Percentiles rank a stretch among this genome's conserved stretches.
These are phyloP conservation scores for Petrolisthes cinctipes DNA, from an alignment of 2,888 invertebrate species.

Conservation along the genomic window DNA sequence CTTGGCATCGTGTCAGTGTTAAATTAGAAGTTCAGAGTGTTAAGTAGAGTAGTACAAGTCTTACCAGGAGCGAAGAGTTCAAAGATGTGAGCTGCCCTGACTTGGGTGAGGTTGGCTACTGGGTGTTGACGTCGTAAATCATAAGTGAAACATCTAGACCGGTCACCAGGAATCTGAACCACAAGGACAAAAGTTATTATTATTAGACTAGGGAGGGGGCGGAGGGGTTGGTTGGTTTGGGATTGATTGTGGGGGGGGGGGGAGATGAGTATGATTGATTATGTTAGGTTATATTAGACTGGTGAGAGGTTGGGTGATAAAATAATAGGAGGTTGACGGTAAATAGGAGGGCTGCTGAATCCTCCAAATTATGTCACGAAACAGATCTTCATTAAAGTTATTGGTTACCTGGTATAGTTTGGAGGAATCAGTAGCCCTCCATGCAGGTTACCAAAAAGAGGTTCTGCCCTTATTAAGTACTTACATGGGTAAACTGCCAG, in stretches of 20 bases:
- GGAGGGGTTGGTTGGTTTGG: background rate
- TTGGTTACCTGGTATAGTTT: no score
- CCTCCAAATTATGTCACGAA: background rate
- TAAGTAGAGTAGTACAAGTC: background rate
- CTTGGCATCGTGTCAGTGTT: background rate
- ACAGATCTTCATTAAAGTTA: no score
- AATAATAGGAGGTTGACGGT: background rate
- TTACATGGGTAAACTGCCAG: slow-evolving; percentile 41
- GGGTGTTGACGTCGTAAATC: slow-evolving; percentile 74
- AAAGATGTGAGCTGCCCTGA: slow-evolving; percentile 73
- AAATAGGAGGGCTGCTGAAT: background rate
- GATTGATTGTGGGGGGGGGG: background rate
- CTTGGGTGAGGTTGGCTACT: slow-evolving; percentile 74
- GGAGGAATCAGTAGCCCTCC: no score
- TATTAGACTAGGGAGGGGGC: background rate
- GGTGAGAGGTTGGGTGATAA: background rate
- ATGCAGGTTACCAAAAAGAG: no score
- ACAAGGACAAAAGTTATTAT: background rate
- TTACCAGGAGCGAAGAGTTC: slow-evolving; percentile 68
- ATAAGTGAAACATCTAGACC: slow-evolving; percentile 72
- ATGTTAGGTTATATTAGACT: background rate
- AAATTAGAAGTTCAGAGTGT: background rate
- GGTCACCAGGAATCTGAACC: slow-evolving; percentile 33
- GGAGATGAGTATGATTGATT: background rate
- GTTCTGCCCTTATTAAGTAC: background rate